Percentiles rank a stretch among this genome's conserved stretches.
Evolutionary conservation across 2,113 vertebrate species (phyloP).

Genomic region (Tragelaphus scriptus): DNA sequence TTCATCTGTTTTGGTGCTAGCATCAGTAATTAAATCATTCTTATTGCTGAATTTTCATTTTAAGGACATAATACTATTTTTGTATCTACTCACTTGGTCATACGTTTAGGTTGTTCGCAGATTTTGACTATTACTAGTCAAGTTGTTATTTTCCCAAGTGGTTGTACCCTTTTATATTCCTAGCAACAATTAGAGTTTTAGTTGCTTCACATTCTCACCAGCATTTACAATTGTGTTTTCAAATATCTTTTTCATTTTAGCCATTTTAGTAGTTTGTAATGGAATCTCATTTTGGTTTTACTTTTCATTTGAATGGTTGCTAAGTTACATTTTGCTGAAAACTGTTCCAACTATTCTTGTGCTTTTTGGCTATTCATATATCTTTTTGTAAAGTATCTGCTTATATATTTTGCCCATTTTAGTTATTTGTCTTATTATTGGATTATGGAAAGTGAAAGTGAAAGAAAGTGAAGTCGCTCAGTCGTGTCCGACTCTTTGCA

Average conservation of each 20-base stretch:
- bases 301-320: neutral
- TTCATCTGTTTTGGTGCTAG: neutral
- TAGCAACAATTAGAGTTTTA: neutral
- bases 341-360: neutral
- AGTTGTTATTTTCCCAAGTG: neutral
- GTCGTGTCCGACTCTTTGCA: fast-evolving
- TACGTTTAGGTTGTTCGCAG: neutral
- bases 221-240: neutral
- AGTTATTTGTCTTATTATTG: neutral
- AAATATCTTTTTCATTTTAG: neutral
- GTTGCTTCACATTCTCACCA: neutral
- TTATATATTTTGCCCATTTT: neutral
- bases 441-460: neutral
- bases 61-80: neutral
- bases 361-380: neutral
- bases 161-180: neutral
- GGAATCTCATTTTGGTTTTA: neutral
- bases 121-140: neutral
- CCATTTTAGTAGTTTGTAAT: neutral
- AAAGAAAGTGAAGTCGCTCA: neutral
- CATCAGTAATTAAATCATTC: neutral
- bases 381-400: neutral
- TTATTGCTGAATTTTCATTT: neutral
- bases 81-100: neutral
- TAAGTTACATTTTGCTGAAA: neutral